These are phyloP conservation scores for Neoascia interrupta DNA, from an alignment of 2,888 invertebrate species.

Conservation along the genomic window DNA sequence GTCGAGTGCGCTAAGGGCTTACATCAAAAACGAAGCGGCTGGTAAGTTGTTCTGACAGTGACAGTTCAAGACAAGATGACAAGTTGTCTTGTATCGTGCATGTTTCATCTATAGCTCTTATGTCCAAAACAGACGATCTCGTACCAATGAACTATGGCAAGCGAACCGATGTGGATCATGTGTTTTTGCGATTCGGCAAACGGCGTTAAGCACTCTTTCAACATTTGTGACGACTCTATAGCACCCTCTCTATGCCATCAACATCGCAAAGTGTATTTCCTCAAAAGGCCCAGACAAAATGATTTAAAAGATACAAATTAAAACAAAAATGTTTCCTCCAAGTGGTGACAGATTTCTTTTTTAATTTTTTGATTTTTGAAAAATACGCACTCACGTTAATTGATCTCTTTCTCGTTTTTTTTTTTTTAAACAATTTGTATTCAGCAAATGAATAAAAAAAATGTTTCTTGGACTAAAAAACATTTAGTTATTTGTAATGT, in stretches of 20 bases:
- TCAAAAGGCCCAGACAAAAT: slow-evolving; percentile 51
- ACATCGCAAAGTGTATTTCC: slow-evolving; percentile 66
- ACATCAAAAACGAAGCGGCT: slow-evolving; percentile 79
- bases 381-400: slow-evolving; percentile 49
- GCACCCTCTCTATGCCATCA: too few species aligned
- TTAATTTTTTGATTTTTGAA: slow-evolving; percentile 21
- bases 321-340: slow-evolving; percentile 24
- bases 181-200: slow-evolving; percentile 93
- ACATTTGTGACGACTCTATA: too few species aligned
- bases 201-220: slow-evolving; percentile 83
- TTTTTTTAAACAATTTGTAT: slow-evolving; percentile 4
- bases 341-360: slow-evolving; percentile 31
- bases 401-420: slow-evolving; percentile 59
- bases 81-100: slow-evolving; percentile 2
- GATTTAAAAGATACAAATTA: slow-evolving; percentile 17
- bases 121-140: slow-evolving; percentile 77
- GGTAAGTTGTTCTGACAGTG: too few species aligned
- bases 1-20: slow-evolving; percentile 77
- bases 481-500: slow-evolving; percentile 37
- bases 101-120: slow-evolving; percentile 73
- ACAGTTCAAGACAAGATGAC: too few species aligned
- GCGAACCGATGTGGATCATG: slow-evolving; percentile 93
- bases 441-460: background rate
- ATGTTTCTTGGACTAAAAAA: slow-evolving; percentile 52
- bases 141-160: slow-evolving; percentile 83